A percentile compares a stretch with the other conserved stretches of the same genome.
phyloP scores from a whole-genome alignment of 2,888 invertebrate species.

The Kuschelorhynchus macadamiae region DNA sequence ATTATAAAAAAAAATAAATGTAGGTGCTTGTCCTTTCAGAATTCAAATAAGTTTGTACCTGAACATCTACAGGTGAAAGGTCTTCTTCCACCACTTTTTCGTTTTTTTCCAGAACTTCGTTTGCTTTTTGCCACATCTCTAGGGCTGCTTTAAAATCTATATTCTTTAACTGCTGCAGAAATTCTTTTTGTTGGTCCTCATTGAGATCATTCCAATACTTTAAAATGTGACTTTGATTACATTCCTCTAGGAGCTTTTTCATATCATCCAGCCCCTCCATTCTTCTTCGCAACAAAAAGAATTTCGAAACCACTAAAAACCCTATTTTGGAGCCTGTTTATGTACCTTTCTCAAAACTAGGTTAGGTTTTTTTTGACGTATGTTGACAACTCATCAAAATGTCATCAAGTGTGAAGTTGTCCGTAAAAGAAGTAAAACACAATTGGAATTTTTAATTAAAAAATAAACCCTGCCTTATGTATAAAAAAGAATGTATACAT shows the following conservation, averaged over 20 bases:
- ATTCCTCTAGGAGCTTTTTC: conserved; percentile 49
- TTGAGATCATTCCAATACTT: conserved; percentile 56
- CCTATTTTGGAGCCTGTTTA: conserved; percentile 42
- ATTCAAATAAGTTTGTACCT: too few relatives aligned
- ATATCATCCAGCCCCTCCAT: conserved; percentile 54
- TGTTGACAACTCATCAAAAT: conserved; percentile 27
- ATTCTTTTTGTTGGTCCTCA: conserved; percentile 52
- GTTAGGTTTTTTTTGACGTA: conserved; percentile 16
- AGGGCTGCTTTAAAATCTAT: conserved; percentile 61
- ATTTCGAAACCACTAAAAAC: conserved; percentile 34
- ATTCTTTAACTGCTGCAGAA: conserved; percentile 54
- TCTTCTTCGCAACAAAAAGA: conserved; percentile 35
- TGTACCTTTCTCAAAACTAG: conserved; percentile 4
- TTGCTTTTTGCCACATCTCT: conserved; percentile 58
- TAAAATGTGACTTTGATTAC: conserved; percentile 57
- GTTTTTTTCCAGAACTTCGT: conserved; percentile 28
- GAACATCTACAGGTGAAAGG: conserved; percentile 56
- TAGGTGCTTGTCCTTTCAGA: too few relatives aligned
- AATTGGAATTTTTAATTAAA: too few relatives aligned
- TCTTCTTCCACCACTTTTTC: conserved; percentile 28
- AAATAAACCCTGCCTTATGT: too few relatives aligned
- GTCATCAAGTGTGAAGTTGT: too few relatives aligned
- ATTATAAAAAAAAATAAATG: too few relatives aligned
- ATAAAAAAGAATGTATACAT: too few relatives aligned
- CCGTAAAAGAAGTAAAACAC: too few relatives aligned